Conservation (phyloP, 1,140 invertebrate species). For the Campoletis sonorensis region DNA sequence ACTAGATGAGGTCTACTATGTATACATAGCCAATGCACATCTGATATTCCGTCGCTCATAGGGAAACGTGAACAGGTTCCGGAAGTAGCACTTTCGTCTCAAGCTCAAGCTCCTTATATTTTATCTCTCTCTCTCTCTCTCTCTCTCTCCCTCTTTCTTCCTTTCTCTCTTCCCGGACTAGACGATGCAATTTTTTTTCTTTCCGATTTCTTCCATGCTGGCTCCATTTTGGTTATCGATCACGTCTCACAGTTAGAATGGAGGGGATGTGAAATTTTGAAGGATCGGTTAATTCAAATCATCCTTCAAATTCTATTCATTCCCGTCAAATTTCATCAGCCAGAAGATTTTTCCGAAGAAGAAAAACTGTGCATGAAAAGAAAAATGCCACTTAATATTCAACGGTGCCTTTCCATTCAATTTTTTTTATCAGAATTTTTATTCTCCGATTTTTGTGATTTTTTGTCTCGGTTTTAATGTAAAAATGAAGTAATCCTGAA, state of each 20-base stretch:
- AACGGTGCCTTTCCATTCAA: too few species aligned
- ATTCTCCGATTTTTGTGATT: background rate
- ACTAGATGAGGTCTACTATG: background rate
- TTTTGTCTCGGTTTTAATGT: background rate
- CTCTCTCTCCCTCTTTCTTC: background rate
- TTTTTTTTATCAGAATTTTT: background rate
- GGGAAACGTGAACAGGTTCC: constrained; percentile 30
- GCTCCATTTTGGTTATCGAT: background rate
- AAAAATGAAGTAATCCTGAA: background rate
- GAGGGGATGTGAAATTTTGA: background rate
- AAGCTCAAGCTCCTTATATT: background rate
- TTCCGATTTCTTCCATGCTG: background rate
- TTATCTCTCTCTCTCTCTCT: background rate
- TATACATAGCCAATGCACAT: constrained; percentile 20
- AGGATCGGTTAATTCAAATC: background rate
- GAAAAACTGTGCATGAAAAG: too few species aligned
- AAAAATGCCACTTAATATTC: background rate
- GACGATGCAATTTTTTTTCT: background rate
- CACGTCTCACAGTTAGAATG: background rate
- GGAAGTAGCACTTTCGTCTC: constrained; percentile 18
- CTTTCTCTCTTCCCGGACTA: background rate
- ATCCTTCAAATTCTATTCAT: too few species aligned
- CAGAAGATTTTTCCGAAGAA: too few species aligned
- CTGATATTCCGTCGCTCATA: constrained; percentile 30
- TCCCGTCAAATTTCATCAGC: too few species aligned